Evolutionary conservation across 2,113 vertebrate genomes (phyloP).

Genomic region (Atractosteus spatula): DNA sequence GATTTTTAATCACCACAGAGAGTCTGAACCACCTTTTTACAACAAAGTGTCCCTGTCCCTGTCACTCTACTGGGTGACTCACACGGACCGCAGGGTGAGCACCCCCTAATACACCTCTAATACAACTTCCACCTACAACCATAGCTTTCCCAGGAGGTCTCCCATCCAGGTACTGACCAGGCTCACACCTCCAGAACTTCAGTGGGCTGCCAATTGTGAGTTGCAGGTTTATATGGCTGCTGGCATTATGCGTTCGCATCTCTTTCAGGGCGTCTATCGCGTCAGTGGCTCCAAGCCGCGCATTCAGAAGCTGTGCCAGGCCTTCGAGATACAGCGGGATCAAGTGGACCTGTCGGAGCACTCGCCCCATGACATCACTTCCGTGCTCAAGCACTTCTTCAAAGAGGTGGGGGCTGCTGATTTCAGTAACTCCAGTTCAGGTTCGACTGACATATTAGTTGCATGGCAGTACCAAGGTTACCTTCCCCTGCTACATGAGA

Average conservation of each 20-base stretch:
- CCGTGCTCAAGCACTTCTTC: conserved; percentile 87
- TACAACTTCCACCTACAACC: too few species aligned
- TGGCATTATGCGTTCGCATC: too few species aligned
- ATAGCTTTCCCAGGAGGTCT: too few species aligned
- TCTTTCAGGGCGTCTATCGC: conserved; percentile 81
- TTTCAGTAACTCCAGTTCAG: too few species aligned
- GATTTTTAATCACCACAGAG: neutral
- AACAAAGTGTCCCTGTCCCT: neutral
- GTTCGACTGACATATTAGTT: too few species aligned
- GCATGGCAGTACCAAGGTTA: too few species aligned
- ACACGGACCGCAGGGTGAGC: too few species aligned
- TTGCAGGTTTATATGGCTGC: too few species aligned
- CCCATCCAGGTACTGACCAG: too few species aligned
- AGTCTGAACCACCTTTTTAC: neutral
- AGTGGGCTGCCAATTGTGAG: too few species aligned
- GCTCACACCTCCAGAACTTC: too few species aligned
- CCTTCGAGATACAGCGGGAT: conserved; percentile 77
- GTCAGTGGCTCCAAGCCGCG: conserved; percentile 86
- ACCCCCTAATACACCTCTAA: too few species aligned
- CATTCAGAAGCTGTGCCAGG: conserved; percentile 82
- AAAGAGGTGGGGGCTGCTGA: conserved; percentile 72
- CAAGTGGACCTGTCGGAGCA: conserved; percentile 83
- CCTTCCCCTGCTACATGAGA: conserved; percentile 9
- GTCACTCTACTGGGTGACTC: neutral
- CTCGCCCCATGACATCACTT: conserved; percentile 85